These are phyloP conservation scores for Antennarius striatus DNA, from an alignment of 2,113 vertebrate genomes.

Conservation along the genomic window DNA sequence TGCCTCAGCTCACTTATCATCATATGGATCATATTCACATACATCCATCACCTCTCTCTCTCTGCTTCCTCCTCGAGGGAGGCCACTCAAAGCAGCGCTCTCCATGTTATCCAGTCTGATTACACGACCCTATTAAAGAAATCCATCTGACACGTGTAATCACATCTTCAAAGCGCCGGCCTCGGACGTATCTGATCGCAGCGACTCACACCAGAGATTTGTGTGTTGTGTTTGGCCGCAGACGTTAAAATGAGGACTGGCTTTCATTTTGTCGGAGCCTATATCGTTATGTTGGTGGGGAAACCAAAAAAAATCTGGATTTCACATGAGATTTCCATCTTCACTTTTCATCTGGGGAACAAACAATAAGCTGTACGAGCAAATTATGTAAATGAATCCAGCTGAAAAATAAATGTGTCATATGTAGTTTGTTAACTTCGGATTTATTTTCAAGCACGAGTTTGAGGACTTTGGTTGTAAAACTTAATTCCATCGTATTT, in stretches of 20 bases:
- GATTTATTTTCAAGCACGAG: too few species aligned
- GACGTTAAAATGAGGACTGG: constrained; percentile 24
- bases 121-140: constrained; percentile 20
- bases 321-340: constrained; percentile 20
- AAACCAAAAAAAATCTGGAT: too few species aligned
- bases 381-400: constrained; percentile 19
- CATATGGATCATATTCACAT: constrained; percentile 49
- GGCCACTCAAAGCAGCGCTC: constrained; percentile 10
- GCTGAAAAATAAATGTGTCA: not conserved
- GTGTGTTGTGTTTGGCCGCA: constrained; percentile 54
- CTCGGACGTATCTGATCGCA: constrained; percentile 14
- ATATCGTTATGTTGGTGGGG: not conserved
- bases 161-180: constrained; percentile 48
- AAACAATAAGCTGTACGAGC: constrained; percentile 29
- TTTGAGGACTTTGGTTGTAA: too few species aligned
- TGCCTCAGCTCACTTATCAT: constrained; percentile 25
- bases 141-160: constrained; percentile 52
- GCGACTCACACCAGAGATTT: constrained; percentile 33
- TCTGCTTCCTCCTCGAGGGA: constrained; percentile 16
- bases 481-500: too few species aligned
- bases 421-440: too few species aligned
- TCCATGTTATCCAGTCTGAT: constrained; percentile 36
- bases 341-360: constrained; percentile 48
- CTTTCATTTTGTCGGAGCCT: constrained; percentile 45
- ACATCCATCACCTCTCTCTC: constrained; percentile 25